phyloP scores from a whole-genome alignment of 2,113 vertebrate species.

The Cepphus grylle region DNA sequence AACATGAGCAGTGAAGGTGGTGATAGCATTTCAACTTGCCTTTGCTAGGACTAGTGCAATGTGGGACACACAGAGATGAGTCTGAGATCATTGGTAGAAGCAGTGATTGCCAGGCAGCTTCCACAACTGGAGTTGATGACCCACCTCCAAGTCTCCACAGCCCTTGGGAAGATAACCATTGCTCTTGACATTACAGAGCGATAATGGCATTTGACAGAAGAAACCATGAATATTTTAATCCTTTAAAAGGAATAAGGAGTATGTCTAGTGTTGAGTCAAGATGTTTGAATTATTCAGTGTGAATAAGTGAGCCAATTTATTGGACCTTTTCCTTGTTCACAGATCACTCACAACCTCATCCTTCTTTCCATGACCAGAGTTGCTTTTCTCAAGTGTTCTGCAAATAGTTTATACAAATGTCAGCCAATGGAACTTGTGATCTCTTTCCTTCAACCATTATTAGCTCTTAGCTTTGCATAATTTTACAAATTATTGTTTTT shows the following conservation, averaged over 20 bases:
- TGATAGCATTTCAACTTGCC: not conserved
- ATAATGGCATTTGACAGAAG: conserved; percentile 53
- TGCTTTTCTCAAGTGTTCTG: conserved; percentile 30
- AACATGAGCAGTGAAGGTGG: not conserved
- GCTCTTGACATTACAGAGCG: not conserved
- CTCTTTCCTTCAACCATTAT: not conserved
- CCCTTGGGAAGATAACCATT: conserved; percentile 1
- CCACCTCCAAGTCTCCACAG: not conserved
- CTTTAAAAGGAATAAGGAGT: conserved; percentile 39
- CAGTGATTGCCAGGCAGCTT: not conserved
- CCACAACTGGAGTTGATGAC: not conserved
- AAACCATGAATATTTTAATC: conserved; percentile 61
- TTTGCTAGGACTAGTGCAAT: not conserved
- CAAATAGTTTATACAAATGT: conserved; percentile 35
- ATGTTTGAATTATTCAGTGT: conserved; percentile 64
- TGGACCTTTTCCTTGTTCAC: conserved; percentile 48
- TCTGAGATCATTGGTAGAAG: not conserved
- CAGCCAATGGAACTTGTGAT: conserved; percentile 28
- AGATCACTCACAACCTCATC: conserved; percentile 52
- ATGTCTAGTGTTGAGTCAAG: conserved; percentile 35
- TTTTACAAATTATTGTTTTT: not conserved
- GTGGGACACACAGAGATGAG: not conserved
- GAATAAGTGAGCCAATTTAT: conserved; percentile 67
- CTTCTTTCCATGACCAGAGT: conserved; percentile 35
- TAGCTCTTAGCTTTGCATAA: not conserved